Evolutionary conservation across 2,888 invertebrate genomes (phyloP), one percentile per base, ranked within the genome.

Genomic region (Conchocele bisecta): DNA sequence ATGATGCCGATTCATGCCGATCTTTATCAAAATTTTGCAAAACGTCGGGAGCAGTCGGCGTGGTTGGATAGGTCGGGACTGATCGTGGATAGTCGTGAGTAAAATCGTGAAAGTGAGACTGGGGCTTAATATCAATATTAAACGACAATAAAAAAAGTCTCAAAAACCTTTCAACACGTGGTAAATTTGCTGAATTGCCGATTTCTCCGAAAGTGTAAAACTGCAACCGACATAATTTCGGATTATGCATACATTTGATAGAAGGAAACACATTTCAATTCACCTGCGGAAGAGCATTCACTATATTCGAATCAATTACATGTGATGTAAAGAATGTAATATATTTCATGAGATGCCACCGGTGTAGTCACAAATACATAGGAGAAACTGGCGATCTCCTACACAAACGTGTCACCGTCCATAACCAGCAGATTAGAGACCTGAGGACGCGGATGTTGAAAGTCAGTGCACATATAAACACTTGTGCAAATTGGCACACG

Each of bases 201-300:
- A n/a, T n/a, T n/a, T n/a, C n/a, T n/a, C n/a, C n/a, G n/a, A n/a
- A 48, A 48, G 48, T 48, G 31, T 29, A 17, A 20, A 51, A 51
- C 17, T 51, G 51, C 22, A 51, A 31, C 20, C 28, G 48, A 28
- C 3, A 28, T 29, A 48, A 48, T n/a, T 48, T 28, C 48, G 48
- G 29, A 28, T 31, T 48, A 28, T 48, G 48, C 48, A 48, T 48
- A 20, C 48, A 48, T 7, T n/a, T n/a, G n/a, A n/a, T 48, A 28
- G 48, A 48, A 48, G 48, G 48, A 7, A 48, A 15, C n/a, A 29
- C 48, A 9, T 48, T 48, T 5, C 3, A 28, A 28, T 48, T 48
- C 17, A 48, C 28, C 6, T 28, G 48, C 17, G 26, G 48, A 48
- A 28, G 11, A 15, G 31, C n/a, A n/a, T 28, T 48, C n/a, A 48